A percentile compares a stretch with the other conserved stretches of the same genome.
phyloP scores from a whole-genome alignment of 2,113 vertebrate genomes.

The Emydura subglobosa region DNA sequence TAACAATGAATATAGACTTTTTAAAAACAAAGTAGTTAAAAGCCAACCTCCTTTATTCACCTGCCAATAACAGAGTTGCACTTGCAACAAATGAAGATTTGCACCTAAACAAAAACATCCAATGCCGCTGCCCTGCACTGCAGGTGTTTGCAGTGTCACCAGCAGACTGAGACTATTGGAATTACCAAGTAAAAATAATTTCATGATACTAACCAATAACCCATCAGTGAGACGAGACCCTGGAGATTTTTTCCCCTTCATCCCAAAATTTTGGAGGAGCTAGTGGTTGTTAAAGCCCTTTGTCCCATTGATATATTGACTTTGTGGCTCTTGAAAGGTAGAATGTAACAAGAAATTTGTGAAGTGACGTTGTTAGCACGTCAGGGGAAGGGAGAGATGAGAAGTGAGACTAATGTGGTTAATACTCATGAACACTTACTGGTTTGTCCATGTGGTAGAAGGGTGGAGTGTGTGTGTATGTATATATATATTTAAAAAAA shows the following conservation, averaged over 20 bases:
- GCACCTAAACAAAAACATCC: not conserved
- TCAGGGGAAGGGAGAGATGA: not conserved
- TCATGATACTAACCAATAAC: not conserved
- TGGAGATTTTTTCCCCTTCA: not conserved
- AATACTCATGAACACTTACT: not conserved
- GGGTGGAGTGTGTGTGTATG: not conserved
- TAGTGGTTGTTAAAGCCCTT: not conserved
- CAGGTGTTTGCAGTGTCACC: not conserved
- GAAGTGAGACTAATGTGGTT: not conserved
- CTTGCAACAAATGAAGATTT: not conserved
- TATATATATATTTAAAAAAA: too few species aligned
- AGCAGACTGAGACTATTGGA: not conserved
- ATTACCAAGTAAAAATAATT: not conserved
- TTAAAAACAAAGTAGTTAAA: not conserved
- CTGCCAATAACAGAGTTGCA: not conserved
- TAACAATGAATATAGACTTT: not conserved
- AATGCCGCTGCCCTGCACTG: not conserved
- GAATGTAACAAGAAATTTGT: not conserved
- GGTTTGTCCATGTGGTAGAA: not conserved
- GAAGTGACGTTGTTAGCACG: not conserved
- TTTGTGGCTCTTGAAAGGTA: not conserved
- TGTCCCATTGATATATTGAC: not conserved
- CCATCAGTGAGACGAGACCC: not conserved
- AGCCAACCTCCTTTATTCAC: not conserved
- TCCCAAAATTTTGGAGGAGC: not conserved